Base-by-base conservation (phyloP, 2,888 invertebrate genomes). In the Cheilosia scutellata region DNA sequence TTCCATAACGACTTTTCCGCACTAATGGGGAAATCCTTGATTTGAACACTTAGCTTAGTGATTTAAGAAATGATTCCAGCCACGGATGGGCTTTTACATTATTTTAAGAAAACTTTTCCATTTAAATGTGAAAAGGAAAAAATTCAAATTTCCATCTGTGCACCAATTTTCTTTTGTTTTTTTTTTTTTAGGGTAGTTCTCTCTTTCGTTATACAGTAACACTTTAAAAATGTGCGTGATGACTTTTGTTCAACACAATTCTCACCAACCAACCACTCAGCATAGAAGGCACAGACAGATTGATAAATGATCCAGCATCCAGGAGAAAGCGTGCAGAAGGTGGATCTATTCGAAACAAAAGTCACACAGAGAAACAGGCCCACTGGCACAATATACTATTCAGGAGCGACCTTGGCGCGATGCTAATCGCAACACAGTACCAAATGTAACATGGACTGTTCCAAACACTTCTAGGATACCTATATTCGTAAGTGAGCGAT, bases 1-100 rank as follows among this genome's bases (percentile, higher is more conserved):
- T 37, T 20, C 9, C 42, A 25, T 60, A 77, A 77, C 72, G 75
- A 80, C 79, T 80, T 84, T 47, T 47, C 57, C 44, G 49, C 6
- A 6, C 53, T 76, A 84, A 84, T 84, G 60, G 79, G 33, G 58
- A 58, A 66, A 80, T 76, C 75, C 71, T 80, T 84, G 84, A 84
- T 84, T 76, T 70, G 63, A 74, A 79, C 84, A 84, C 84, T 84
- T 75, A 71, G 79, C 79, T 84, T 75, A 80, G 84, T 80, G 84
- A 80, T 75, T 84, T 58, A 65, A 27, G 42, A 76, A 84, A 84
- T 80, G 75, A 65, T 47, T 40, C 47, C 44, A 20, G 40, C 74
- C 74, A 70, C 79, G 65, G 63, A 70, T 75, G 44, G 65, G 9
- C 65, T 74, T 74, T 60, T 47, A 40, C 44, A 68, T 33, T 37